A percentile compares a stretch with the other conserved stretches of the same genome.
Conservation (phyloP, 2,113 vertebrate genomes). For the Prionailurus viverrinus region DNA sequence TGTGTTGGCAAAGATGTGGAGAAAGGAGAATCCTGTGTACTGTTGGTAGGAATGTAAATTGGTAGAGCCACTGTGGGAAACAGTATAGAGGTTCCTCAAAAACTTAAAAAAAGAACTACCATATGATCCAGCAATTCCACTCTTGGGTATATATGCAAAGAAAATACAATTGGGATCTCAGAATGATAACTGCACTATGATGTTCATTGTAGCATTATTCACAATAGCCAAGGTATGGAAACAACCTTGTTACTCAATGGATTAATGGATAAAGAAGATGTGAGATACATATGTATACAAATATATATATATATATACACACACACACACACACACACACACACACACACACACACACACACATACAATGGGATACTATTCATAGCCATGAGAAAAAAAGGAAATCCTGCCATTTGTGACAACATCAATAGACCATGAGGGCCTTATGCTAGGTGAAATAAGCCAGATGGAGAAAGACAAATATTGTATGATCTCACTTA, state of each 20-base stretch:
- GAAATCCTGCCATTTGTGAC: background rate
- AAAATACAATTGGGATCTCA: background rate
- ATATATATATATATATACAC: background rate
- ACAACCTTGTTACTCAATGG: background rate
- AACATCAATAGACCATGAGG: background rate
- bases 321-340: background rate
- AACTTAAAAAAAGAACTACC: background rate
- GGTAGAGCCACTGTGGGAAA: background rate
- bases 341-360: background rate
- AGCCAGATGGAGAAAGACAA: background rate
- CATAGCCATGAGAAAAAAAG: background rate
- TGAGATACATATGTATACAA: background rate
- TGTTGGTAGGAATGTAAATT: background rate
- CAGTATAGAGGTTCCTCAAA: background rate
- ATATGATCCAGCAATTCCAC: background rate
- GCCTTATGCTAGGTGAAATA: background rate
- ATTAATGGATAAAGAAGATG: background rate
- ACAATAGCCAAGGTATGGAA: background rate
- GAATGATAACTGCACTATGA: background rate
- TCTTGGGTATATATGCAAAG: background rate
- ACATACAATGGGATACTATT: background rate
- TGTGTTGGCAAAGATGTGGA: too few species aligned
- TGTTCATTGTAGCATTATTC: background rate
- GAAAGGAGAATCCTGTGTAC: background rate
- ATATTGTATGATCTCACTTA: background rate